These are phyloP conservation scores for Colistium nudipinnis DNA, from an alignment of 2,113 vertebrate species.

Conservation along the genomic window DNA sequence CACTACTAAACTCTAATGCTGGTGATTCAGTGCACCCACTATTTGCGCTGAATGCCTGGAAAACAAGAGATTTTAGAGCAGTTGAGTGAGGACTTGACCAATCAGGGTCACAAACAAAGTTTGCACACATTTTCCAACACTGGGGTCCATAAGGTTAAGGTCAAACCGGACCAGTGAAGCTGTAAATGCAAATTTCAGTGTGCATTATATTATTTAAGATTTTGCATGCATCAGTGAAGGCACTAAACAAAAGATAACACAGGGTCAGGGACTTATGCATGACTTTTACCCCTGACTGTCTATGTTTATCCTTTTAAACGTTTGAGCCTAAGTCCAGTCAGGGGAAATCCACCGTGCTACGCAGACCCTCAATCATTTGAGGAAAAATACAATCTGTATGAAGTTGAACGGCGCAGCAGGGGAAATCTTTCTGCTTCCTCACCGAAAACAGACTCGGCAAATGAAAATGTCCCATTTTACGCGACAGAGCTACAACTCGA, in stretches of 20 bases:
- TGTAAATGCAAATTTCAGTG: background rate
- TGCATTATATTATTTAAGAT: background rate
- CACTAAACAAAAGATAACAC: background rate
- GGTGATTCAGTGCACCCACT: background rate
- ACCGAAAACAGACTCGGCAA: constrained; percentile 22
- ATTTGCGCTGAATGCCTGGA: background rate
- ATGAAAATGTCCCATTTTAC: constrained; percentile 27
- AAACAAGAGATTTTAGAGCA: background rate
- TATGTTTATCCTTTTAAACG: background rate
- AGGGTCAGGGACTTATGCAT: background rate
- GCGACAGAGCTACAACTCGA: constrained; percentile 2
- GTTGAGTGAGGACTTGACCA: background rate
- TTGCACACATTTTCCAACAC: background rate
- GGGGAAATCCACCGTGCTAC: constrained; percentile 11
- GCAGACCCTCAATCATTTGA: background rate
- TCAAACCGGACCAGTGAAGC: background rate
- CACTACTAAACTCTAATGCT: too few species aligned
- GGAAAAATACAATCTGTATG: constrained; percentile 29
- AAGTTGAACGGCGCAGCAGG: constrained; percentile 14
- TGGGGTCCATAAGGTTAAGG: background rate
- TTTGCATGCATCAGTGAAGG: background rate
- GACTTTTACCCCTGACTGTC: background rate
- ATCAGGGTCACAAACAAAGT: too few species aligned
- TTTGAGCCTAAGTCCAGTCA: background rate
- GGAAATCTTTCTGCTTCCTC: constrained; percentile 8